Conservation (phyloP, 1,140 invertebrate species). For the Ganaspis sp. region DNA sequence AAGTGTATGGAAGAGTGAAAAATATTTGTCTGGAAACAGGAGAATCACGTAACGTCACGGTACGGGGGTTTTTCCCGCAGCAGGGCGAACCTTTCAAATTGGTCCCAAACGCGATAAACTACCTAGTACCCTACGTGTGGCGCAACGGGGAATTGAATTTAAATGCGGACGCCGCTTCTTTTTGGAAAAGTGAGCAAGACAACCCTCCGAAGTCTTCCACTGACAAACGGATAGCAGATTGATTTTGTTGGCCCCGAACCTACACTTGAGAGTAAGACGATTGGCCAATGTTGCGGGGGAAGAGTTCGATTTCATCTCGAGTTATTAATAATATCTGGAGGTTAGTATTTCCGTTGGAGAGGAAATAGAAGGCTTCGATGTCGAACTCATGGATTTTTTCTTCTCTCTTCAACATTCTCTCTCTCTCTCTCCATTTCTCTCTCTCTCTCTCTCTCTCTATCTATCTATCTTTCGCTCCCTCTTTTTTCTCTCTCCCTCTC, state of each 20-base stretch:
- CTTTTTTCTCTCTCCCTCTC: conserved; percentile 37
- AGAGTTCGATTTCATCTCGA: conserved; percentile 73
- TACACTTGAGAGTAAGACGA: conserved; percentile 35
- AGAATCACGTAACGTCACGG: conserved; percentile 54
- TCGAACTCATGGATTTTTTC: conserved; percentile 35
- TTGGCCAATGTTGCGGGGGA: conserved; percentile 45
- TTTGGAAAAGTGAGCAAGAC: conserved; percentile 40
- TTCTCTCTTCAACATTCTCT: conserved; percentile 41
- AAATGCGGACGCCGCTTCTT: conserved; percentile 57
- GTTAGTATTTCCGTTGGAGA: conserved; percentile 72
- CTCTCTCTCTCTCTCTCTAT: no score
- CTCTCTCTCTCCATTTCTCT: conserved; percentile 39
- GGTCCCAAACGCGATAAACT: conserved; percentile 69
- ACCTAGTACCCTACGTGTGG: conserved; percentile 50
- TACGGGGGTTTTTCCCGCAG: conserved; percentile 36
- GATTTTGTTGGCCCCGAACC: conserved; percentile 66
- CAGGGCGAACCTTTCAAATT: conserved; percentile 60
- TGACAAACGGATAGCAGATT: conserved; percentile 72
- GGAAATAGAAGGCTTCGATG: conserved; percentile 62
- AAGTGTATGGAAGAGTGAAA: conserved; percentile 33
- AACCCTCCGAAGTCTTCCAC: conserved; percentile 44
- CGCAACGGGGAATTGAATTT: conserved; percentile 70
- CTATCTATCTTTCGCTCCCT: conserved; percentile 62
- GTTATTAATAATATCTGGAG: conserved; percentile 77
- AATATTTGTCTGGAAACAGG: conserved; percentile 40